A percentile compares a stretch with the other conserved stretches of the same genome.
phyloP scores from a whole-genome alignment of 2,797 vertebrate species.

The Botia kubotai region DNA sequence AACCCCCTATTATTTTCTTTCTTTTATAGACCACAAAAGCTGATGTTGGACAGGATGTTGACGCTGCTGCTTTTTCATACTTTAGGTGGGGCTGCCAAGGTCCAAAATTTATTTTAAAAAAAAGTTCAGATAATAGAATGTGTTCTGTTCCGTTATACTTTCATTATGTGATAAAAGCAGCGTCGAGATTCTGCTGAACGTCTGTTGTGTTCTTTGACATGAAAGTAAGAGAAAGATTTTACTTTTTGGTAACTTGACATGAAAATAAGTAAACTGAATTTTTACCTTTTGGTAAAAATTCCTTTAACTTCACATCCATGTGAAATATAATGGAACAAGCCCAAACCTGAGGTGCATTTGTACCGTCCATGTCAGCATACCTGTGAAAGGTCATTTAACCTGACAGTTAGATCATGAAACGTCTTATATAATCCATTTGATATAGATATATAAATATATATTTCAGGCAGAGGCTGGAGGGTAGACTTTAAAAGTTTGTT shows the following conservation, averaged over 20 bases:
- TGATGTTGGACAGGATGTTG: not conserved
- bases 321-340: constrained; percentile 29
- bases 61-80: not conserved
- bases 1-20: not conserved
- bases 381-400: constrained; percentile 46
- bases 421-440: constrained; percentile 28
- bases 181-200: no score
- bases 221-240: no score
- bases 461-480: not conserved
- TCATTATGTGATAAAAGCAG: no score
- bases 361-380: constrained; percentile 12
- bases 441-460: not conserved
- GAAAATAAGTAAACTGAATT: no score
- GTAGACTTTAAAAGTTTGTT: constrained; percentile 43
- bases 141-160: no score
- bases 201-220: no score
- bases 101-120: not conserved
- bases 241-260: no score
- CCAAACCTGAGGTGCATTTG: constrained; percentile 7
- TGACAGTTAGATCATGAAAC: constrained; percentile 46
- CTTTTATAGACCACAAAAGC: not conserved
- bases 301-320: not conserved
- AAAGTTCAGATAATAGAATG: no score
- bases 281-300: no score
- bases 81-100: not conserved